A percentile compares a stretch with the other conserved stretches of the same genome.
phyloP scores from a whole-genome alignment of 2,797 vertebrate genomes.

The Coregonus ussuriensis region DNA sequence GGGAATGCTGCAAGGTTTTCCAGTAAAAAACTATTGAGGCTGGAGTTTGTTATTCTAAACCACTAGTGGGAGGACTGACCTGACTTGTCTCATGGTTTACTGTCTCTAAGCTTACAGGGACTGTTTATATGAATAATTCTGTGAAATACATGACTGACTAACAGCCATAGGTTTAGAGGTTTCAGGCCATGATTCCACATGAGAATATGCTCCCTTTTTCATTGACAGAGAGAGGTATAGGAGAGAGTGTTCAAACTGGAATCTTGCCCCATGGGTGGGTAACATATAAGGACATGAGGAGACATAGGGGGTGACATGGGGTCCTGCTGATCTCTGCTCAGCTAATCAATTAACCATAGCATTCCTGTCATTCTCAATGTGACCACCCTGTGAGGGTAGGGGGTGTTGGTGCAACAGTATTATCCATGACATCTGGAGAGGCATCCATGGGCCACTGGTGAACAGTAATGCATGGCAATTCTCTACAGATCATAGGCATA shows the following conservation, averaged over 20 bases:
- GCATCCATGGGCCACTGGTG: not conserved
- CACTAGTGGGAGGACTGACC: not conserved
- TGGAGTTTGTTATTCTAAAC: not conserved
- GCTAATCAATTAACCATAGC: constrained; percentile 45
- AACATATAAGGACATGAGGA: constrained; percentile 13
- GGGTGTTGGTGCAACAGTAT: not conserved
- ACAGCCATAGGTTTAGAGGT: not conserved
- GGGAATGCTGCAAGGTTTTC: too few species aligned
- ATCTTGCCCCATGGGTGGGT: not conserved
- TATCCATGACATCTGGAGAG: not conserved
- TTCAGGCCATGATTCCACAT: not conserved
- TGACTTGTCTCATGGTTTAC: not conserved
- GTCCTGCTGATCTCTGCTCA: constrained; percentile 25
- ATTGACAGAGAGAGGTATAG: constrained; percentile 3
- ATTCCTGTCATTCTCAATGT: constrained; percentile 44
- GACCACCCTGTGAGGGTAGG: not conserved
- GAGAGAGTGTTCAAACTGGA: not conserved
- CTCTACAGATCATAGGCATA: not conserved
- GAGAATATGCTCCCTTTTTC: too few species aligned
- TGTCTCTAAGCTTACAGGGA: not conserved
- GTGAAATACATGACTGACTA: constrained; percentile 14
- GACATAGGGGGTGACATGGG: constrained; percentile 17
- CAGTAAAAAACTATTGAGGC: not conserved
- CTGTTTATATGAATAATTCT: not conserved
- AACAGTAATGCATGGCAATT: not conserved